Base-by-base conservation (phyloP, 2,888 invertebrate genomes). In the Acleris holmiana region DNA sequence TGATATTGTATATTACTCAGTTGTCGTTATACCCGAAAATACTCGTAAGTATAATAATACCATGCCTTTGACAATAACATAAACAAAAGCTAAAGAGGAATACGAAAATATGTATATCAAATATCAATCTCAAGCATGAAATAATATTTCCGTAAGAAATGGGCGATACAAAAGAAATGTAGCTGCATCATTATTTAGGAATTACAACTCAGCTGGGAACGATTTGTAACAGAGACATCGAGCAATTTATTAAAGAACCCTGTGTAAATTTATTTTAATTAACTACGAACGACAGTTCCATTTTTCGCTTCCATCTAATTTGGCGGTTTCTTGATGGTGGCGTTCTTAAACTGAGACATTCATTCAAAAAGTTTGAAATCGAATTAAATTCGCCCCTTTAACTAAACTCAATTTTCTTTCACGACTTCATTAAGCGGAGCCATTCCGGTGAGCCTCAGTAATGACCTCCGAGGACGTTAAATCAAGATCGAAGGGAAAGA, bases 351-450 rank as follows among this genome's bases (percentile, higher is more conserved):
- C 86, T 81, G 83, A 85, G 87, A 85, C 86, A 86, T 88, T 86
- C 87, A 86, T 88, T 89, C 86, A 83, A 86, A 89, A 90, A 90
- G 88, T 91, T 90, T 86, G 88, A 83, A 90, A 89, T 89, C 88
- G 86, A 91, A 90, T 90, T 90, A 89, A 89, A 90, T 88, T 88
- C 89, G 88, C 89, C 89, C 89, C 88, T 91, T 91, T 89, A 87
- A 89, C 88, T 89, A 88, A 89, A 90, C 89, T 90, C 89, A 87
- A 90, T 91, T 90, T 89, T 89, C 89, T 86, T 89, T 88, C 87
- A 89, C 86, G 91, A 90, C 87, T 90, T 91, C 91, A 90, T 91
- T 91, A 91, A 87, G 86, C 85, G 86, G 80, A 85, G 83, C 88
- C 85, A 88, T 90, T 88, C 86, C 88, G 87, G 87, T 88, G 86